phyloP scores from a whole-genome alignment of 2,113 vertebrate genomes.

The Ardeotis arabs region DNA sequence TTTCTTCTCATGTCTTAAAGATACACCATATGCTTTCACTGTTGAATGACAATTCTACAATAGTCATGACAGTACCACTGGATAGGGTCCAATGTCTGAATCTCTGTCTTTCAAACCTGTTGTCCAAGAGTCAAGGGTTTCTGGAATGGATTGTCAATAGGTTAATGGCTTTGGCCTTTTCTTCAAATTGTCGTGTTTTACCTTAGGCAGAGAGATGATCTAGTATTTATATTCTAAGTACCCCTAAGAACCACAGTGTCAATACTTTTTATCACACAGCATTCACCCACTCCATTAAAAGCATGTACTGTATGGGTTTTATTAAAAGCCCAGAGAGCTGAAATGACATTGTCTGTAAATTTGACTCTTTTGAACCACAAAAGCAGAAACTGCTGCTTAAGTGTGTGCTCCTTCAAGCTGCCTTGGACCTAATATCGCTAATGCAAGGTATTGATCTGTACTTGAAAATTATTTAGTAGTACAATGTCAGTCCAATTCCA shows the following conservation, averaged over 20 bases:
- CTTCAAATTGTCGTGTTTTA: not conserved
- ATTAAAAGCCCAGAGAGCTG: not conserved
- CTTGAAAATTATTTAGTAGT: not conserved
- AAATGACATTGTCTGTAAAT: not conserved
- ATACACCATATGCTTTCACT: not conserved
- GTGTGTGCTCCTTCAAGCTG: not conserved
- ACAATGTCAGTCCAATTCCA: not conserved
- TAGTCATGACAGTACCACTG: not conserved
- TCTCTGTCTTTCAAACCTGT: not conserved
- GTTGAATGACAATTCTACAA: not conserved
- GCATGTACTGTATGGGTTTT: not conserved
- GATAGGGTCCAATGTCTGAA: not conserved
- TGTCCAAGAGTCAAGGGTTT: not conserved
- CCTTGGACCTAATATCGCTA: not conserved
- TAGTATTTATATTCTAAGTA: not conserved
- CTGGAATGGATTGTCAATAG: constrained; percentile 35
- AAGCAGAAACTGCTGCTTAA: not conserved
- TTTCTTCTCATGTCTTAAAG: not conserved
- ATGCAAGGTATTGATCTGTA: constrained; percentile 1
- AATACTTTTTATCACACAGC: not conserved
- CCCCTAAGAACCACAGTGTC: not conserved
- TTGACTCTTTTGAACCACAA: not conserved
- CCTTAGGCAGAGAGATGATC: constrained; percentile 20
- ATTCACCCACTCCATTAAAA: not conserved
- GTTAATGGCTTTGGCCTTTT: constrained; percentile 53